A percentile compares a stretch with the other conserved stretches of the same genome.
These are phyloP conservation scores for Cryptoblepharus egeriae DNA, from an alignment of 2,797 vertebrate genomes.

Conservation along the genomic window DNA sequence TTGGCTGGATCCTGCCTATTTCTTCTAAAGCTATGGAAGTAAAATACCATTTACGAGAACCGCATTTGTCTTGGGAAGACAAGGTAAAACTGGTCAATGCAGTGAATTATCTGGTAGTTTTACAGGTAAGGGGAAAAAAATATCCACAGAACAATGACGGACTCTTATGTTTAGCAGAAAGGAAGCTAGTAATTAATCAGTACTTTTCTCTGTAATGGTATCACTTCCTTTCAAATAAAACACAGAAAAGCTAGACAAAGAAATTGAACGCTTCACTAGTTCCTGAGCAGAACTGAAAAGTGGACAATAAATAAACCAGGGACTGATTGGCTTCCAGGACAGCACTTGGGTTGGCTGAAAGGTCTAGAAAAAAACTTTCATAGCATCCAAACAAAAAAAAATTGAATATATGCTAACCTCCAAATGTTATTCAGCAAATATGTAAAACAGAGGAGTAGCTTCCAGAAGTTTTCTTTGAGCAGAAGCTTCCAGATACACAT, in stretches of 20 bases:
- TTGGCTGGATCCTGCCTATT: neutral
- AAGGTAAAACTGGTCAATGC: slow-evolving; percentile 30
- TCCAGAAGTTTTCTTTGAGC: neutral
- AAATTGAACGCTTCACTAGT: slow-evolving; percentile 7
- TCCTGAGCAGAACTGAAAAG: slow-evolving; percentile 7
- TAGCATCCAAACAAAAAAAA: too few relatives aligned
- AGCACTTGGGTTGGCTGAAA: neutral
- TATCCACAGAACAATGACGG: slow-evolving; percentile 36
- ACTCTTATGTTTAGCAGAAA: slow-evolving; percentile 57
- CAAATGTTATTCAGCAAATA: neutral
- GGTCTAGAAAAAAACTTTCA: neutral
- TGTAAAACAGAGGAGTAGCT: neutral
- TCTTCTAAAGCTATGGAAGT: slow-evolving; percentile 11
- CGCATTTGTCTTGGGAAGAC: slow-evolving; percentile 25
- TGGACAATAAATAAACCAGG: neutral
- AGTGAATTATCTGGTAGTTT: slow-evolving; percentile 40
- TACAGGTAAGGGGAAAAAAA: slow-evolving; percentile 13
- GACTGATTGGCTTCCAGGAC: neutral
- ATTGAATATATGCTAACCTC: neutral
- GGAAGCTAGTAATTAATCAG: slow-evolving; percentile 47
- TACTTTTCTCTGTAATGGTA: slow-evolving; percentile 53
- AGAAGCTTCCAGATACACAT: neutral
- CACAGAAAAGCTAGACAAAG: slow-evolving; percentile 16
- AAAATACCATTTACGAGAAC: slow-evolving; percentile 37
- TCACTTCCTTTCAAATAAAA: slow-evolving; percentile 37